Evolutionary conservation across 2,113 vertebrate species (phyloP), one percentile per base, ranked within the genome.

Genomic region (Ammodytes marinus): DNA sequence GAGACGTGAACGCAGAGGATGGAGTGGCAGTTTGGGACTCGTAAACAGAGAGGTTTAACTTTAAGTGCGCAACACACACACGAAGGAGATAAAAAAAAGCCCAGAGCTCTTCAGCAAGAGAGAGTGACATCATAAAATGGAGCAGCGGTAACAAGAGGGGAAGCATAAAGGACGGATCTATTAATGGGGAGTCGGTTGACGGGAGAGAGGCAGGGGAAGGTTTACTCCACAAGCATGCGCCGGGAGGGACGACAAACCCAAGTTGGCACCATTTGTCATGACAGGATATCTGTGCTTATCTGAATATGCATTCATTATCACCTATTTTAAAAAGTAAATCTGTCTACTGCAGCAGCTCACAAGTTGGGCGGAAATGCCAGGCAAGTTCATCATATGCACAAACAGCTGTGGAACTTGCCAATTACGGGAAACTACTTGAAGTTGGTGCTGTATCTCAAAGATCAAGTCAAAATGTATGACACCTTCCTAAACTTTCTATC

Each of bases 111-210:
- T 90, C 88, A 90, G 87, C 79, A 80, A 27, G 86, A 76, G 82
- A 85, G 85, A 90, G 90, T 88, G 86, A 92, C 88, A 92, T 93
- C 89, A 92, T 94, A 94, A 94, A 95, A 90, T 74, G 53, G 88
- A 86, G 85, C 76, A 46, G 81, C 77, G 46, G 86, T 90, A 93
- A 93, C 93, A 93, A 93, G 91, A 89, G 87, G 83, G 87, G 91
- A 92, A 87, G 86, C 88, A 92, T 93, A 92, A 93, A 92, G 89
- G 91, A 91, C 67, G 42, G 79, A 78, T 91, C 77, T 91, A 90
- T 93, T 92, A 92, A 94, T 92, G 89, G 90, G 27, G 80, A 91
- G 88, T 69, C 46, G 53, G 85, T 87, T 84, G 82, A 86, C 81
- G 79, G 77, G 60, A 88, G 78, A 70, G 78, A 83, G 68, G 67